A percentile compares a stretch with the other conserved stretches of the same genome.
Conservation (phyloP, 2,888 invertebrate species). For the Oligia strigilis region DNA sequence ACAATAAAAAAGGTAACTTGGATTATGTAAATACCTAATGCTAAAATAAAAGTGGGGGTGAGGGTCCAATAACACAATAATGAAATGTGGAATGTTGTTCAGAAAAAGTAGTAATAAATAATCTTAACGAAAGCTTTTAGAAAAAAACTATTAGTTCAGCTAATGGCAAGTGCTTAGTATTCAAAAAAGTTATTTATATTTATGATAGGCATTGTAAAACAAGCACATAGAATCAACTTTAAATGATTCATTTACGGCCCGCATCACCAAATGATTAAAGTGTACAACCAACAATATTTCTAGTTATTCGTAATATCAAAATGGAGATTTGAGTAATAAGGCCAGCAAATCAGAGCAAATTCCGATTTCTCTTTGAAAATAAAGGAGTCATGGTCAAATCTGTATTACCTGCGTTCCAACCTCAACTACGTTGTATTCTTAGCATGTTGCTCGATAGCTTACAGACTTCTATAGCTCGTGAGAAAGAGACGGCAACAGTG, state of each 20-base stretch:
- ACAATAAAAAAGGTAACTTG: no score
- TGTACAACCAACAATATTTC: neutral
- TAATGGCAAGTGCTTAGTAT: constrained; percentile 3
- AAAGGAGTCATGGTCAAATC: constrained; percentile 48
- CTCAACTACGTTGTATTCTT: constrained; percentile 39
- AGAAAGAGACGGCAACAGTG: constrained; percentile 59
- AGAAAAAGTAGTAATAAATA: constrained; percentile 8
- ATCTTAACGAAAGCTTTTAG: neutral
- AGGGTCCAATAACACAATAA: neutral
- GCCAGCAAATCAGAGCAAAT: constrained; percentile 19
- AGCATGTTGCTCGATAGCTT: constrained; percentile 41
- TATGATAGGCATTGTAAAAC: neutral
- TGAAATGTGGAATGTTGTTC: neutral
- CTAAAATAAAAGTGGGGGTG: neutral
- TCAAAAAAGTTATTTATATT: neutral
- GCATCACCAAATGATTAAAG: constrained; percentile 6
- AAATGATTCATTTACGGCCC: constrained; percentile 5
- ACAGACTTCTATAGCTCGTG: constrained; percentile 8
- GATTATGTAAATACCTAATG: neutral
- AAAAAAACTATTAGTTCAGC: constrained; percentile 5
- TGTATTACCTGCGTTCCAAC: constrained; percentile 43
- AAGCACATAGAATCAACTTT: constrained; percentile 11
- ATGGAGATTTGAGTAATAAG: constrained; percentile 15
- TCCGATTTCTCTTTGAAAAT: constrained; percentile 18
- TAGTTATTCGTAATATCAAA: constrained; percentile 6